These are phyloP conservation scores for Stichopus horrens DNA, from an alignment of 53 echinoderm and acorn worm genomes.

Conservation along the genomic window DNA sequence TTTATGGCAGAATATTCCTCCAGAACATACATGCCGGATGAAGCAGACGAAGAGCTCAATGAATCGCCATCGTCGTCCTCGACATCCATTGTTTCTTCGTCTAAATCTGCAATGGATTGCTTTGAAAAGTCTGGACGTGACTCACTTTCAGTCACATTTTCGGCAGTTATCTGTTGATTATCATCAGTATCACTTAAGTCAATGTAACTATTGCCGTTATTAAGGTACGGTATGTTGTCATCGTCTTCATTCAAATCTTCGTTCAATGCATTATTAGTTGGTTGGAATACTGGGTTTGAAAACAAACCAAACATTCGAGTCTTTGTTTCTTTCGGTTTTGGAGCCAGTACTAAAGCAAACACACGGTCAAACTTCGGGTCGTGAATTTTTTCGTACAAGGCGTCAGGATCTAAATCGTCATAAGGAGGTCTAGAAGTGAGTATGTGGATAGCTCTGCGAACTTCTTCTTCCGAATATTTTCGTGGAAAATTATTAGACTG, in stretches of 20 bases:
- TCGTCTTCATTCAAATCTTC: constrained; percentile 1
- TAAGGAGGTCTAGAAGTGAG: constrained; percentile 37
- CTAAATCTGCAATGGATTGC: not conserved
- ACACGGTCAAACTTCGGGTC: not conserved
- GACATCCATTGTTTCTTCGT: constrained; percentile 2
- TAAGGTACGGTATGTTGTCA: not conserved
- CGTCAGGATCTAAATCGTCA: not conserved
- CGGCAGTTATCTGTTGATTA: not conserved
- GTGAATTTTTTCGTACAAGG: not conserved
- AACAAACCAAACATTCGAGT: not conserved
- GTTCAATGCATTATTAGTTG: not conserved
- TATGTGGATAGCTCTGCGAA: constrained; percentile 28
- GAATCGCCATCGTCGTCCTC: not conserved
- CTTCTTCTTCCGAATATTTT: constrained; percentile 22
- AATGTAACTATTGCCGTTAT: not conserved
- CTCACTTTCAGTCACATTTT: not conserved
- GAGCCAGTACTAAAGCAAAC: constrained; percentile 32
- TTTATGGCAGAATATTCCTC: not conserved
- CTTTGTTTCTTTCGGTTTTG: not conserved
- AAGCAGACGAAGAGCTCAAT: constrained; percentile 31
- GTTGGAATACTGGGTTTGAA: not conserved
- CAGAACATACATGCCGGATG: constrained; percentile 29
- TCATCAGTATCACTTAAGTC: not conserved
- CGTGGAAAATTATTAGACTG: not conserved
- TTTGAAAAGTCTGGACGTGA: not conserved